A percentile compares a stretch with the other conserved stretches of the same genome.
These are phyloP conservation scores for Thereva nobilitata DNA, from an alignment of 2,888 invertebrate genomes.

Conservation along the genomic window DNA sequence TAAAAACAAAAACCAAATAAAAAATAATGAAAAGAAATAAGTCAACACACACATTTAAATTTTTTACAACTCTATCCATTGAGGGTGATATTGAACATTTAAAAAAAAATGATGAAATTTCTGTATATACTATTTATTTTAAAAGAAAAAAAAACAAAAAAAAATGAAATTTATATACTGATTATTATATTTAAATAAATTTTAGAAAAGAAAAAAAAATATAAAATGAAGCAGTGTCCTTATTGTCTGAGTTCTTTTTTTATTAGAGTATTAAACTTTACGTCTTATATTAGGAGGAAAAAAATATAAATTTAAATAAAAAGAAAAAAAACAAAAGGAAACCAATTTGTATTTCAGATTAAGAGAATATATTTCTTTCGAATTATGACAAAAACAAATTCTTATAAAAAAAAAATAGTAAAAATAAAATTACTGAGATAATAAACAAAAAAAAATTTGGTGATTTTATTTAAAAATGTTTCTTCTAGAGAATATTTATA, in stretches of 20 bases:
- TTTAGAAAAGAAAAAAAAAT: conserved; percentile 29
- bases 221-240: conserved; percentile 34
- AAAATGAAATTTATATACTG: conserved; percentile 32
- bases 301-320: conserved; percentile 20
- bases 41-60: conserved; percentile 11
- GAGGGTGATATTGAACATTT: conserved; percentile 35
- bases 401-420: conserved; percentile 35
- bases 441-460: conserved; percentile 7
- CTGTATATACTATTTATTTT: conserved; percentile 31
- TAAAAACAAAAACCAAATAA: conserved; percentile 16
- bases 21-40: conserved; percentile 25
- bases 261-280: conserved; percentile 26
- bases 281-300: conserved; percentile 25
- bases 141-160: conserved; percentile 7
- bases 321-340: no score
- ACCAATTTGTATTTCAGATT: conserved; percentile 28
- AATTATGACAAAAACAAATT: conserved; percentile 33
- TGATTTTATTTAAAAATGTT: no score
- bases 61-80: conserved; percentile 34
- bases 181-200: conserved; percentile 35
- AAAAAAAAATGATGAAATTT: conserved; percentile 19
- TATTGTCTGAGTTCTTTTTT: conserved; percentile 37
- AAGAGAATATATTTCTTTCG: conserved; percentile 31
- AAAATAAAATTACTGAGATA: conserved; percentile 32
- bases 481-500: not conserved